phyloP scores from a whole-genome alignment of 2,797 vertebrate genomes.

The Anolis apletophallus region DNA sequence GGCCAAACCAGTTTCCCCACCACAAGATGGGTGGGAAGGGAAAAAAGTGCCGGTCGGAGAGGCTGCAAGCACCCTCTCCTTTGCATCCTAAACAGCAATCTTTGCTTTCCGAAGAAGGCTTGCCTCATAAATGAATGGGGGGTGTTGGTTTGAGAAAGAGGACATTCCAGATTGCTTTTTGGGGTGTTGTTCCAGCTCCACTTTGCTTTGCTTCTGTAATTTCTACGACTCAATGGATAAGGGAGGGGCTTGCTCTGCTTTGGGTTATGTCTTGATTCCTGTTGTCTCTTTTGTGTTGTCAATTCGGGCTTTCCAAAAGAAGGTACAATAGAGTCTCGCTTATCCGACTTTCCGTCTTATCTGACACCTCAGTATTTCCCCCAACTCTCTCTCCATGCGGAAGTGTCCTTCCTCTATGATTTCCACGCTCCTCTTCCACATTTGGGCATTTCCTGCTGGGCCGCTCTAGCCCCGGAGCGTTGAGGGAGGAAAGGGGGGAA shows the following conservation, averaged over 20 bases:
- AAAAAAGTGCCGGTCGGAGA: background rate
- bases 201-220: background rate
- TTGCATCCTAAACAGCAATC: background rate
- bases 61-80: background rate
- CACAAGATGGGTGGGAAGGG: background rate
- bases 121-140: background rate
- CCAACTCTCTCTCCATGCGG: no score
- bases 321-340: no score
- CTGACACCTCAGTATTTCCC: no score
- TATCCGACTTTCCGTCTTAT: no score
- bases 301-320: background rate
- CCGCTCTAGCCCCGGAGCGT: no score
- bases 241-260: background rate
- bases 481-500: no score
- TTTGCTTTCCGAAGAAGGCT: background rate
- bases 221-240: background rate
- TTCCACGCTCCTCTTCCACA: no score
- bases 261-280: background rate
- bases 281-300: background rate
- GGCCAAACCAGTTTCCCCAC: constrained; percentile 23
- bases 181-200: no score
- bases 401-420: no score
- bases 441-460: no score
- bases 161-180: background rate
- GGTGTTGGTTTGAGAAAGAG: no score